Evolutionary conservation across 2,797 vertebrate species (phyloP).

Genomic region (Sternarchorhynchus goeldii): DNA sequence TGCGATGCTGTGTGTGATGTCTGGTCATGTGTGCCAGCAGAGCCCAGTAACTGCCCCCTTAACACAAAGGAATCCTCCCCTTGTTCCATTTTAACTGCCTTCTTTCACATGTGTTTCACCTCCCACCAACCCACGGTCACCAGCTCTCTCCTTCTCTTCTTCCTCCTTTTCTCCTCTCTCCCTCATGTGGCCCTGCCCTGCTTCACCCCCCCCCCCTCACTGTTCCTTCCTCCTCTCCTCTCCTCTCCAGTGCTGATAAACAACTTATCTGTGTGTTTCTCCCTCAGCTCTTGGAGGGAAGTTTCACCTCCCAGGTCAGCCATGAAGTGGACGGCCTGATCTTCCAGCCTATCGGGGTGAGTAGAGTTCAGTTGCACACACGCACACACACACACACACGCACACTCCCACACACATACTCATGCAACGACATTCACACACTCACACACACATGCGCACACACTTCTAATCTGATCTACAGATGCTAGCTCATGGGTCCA

Average conservation of each 20-base stretch:
- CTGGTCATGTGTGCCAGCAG: no score
- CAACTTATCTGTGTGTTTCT: slow-evolving; percentile 38
- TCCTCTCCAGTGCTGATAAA: slow-evolving; percentile 27
- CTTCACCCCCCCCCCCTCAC: neutral
- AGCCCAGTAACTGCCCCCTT: neutral
- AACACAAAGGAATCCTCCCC: neutral
- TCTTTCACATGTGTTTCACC: neutral
- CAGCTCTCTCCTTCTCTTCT: neutral
- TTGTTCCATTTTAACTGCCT: neutral
- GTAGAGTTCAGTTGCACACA: slow-evolving; percentile 54
- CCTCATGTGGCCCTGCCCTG: no score
- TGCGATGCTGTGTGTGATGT: no score
- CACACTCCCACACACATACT: no score
- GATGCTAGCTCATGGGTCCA: no score
- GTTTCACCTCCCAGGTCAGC: slow-evolving; percentile 95
- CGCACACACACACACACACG: neutral
- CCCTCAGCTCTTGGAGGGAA: slow-evolving; percentile 92
- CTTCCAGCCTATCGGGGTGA: slow-evolving; percentile 97
- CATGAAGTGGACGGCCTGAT: slow-evolving; percentile 98
- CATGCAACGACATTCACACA: no score
- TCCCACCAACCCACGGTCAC: neutral
- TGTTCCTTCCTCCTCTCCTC: neutral
- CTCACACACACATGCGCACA: no score
- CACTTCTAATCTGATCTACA: no score
- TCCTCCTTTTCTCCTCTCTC: neutral